Evolutionary conservation across 2,797 vertebrate species (phyloP).

Genomic region (Pseudomugil tenellus): DNA sequence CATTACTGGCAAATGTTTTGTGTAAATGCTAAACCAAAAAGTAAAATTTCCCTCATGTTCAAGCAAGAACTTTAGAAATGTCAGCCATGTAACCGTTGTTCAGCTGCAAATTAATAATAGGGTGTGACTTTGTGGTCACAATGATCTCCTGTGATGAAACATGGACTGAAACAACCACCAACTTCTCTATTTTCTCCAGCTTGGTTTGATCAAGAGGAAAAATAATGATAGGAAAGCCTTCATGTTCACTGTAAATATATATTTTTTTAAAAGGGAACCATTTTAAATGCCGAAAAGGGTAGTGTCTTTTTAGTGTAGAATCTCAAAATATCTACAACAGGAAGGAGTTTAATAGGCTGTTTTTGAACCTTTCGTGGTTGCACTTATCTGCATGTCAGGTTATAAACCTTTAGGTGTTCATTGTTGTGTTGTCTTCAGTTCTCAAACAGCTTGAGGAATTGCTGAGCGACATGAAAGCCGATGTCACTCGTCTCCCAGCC

Average conservation of each 20-base stretch:
- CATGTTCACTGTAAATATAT: background rate
- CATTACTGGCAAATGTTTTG: background rate
- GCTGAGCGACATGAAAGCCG: constrained; percentile 98
- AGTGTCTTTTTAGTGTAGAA: background rate
- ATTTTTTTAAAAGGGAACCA: constrained; percentile 1
- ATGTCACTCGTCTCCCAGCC: constrained; percentile 95
- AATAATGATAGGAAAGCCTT: background rate
- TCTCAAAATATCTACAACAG: background rate
- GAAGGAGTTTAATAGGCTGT: background rate
- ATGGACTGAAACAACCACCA: background rate
- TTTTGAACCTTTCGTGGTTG: background rate
- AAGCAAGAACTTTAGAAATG: background rate
- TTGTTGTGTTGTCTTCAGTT: constrained; percentile 77
- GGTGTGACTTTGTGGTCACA: constrained; percentile 12
- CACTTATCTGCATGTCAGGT: background rate
- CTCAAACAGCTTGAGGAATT: constrained; percentile 99
- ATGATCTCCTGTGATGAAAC: constrained; percentile 3
- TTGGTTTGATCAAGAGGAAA: background rate
- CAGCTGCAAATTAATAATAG: background rate
- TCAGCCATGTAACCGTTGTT: background rate
- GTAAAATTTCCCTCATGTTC: background rate
- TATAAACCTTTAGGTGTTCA: background rate
- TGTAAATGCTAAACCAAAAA: background rate
- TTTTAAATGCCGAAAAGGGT: constrained; percentile 1
- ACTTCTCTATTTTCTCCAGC: constrained; percentile 4